Conservation (phyloP, 1,140 invertebrate genomes). For the Saccostrea cuccullata region DNA sequence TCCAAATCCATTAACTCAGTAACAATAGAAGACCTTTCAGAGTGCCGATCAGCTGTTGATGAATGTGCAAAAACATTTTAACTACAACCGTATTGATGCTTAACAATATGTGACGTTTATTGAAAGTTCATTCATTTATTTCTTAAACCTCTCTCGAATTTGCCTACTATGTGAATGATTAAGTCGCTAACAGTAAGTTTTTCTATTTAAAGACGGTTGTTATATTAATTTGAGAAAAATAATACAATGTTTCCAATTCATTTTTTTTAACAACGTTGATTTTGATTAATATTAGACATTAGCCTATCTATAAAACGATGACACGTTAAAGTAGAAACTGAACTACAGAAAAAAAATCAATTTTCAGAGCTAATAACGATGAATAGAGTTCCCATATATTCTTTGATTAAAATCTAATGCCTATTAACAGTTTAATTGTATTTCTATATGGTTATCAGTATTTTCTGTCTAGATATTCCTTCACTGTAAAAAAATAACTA, state of each 20-base stretch:
- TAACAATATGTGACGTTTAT: background rate
- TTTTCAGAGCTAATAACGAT: too few species aligned
- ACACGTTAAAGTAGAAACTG: too few species aligned
- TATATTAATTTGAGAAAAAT: background rate
- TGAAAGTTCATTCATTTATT: background rate
- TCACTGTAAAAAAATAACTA: too few species aligned
- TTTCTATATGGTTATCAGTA: too few species aligned
- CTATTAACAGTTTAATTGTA: too few species aligned
- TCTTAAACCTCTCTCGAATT: background rate
- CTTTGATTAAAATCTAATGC: too few species aligned
- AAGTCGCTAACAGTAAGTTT: slow-evolving; percentile 5
- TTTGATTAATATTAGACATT: too few species aligned
- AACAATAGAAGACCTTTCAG: background rate
- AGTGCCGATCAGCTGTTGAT: background rate
- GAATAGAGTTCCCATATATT: too few species aligned
- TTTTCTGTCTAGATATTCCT: too few species aligned
- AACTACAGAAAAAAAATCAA: too few species aligned
- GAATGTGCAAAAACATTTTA: background rate
- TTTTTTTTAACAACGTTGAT: too few species aligned
- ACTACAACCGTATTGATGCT: background rate
- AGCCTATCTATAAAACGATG: too few species aligned
- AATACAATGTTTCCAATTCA: background rate
- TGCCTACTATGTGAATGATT: background rate
- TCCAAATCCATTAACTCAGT: background rate
- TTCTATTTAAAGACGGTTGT: background rate